phyloP scores from a whole-genome alignment of 2,888 invertebrate species.

The Flexamia atlantica region DNA sequence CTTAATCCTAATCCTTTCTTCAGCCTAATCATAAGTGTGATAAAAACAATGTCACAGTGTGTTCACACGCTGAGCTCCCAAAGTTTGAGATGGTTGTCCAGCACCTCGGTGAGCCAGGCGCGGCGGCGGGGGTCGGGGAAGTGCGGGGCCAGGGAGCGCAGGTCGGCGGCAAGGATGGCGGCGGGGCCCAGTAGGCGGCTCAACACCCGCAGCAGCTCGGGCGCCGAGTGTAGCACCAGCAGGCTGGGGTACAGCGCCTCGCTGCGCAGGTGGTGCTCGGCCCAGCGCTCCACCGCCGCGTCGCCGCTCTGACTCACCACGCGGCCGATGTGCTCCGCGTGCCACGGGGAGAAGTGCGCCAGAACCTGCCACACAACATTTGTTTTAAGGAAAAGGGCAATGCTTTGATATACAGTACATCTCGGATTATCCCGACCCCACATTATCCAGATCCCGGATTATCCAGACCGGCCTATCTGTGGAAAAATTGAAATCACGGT shows the following conservation, averaged over 20 bases:
- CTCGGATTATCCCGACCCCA: no score
- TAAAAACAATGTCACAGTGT: no score
- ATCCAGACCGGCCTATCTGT: no score
- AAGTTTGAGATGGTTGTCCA: conserved; percentile 92
- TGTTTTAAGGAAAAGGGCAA: no score
- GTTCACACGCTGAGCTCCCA: conserved; percentile 95
- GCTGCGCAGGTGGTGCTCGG: conserved; percentile 82
- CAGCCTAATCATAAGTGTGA: no score
- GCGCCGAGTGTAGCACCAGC: conserved; percentile 86
- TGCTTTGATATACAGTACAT: no score
- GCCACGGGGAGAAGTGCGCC: conserved; percentile 90
- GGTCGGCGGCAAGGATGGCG: conserved; percentile 88
- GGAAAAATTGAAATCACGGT: no score
- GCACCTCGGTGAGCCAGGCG: conserved; percentile 91
- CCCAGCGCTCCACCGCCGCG: conserved; percentile 87
- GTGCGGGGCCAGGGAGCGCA: conserved; percentile 86
- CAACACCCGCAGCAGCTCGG: conserved; percentile 80
- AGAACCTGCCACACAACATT: background rate
- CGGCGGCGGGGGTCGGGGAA: conserved; percentile 86
- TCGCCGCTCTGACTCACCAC: conserved; percentile 85
- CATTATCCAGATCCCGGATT: no score
- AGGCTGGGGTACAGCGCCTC: conserved; percentile 88
- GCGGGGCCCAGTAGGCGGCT: conserved; percentile 87
- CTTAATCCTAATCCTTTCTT: no score
- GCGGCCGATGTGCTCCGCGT: conserved; percentile 86